Evolutionary conservation across 2,797 vertebrate genomes (phyloP), one percentile per base, ranked within the genome.

Genomic region (Oreonectes daqikongensis): DNA sequence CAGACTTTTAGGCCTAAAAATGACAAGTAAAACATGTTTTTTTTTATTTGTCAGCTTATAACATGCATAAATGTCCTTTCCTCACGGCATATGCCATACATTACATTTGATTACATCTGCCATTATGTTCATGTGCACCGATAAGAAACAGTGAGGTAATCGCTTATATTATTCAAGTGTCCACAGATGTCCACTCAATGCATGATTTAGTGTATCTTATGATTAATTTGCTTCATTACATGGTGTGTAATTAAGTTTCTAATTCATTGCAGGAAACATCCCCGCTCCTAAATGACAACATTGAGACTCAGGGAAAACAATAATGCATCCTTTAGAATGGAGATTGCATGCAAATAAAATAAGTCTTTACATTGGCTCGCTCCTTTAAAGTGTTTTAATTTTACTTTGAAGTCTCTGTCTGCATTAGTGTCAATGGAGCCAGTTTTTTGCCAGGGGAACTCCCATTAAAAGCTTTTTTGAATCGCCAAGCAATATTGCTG

Each of bases 221-320:
- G 86, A 92, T 91, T 90, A 68, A 91, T 91, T 88, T 86, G 77
- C 79, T 81, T 86, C 65, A 79, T 81, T 83, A 85, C 83, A 76
- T 84, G 84, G 81, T 32, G 11, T 75, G 79, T 88, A 89, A 90
- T 91, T 90, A 91, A 84, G 79, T 83, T 61, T 84, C 75, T 83
- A 83, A 88, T 92, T 90, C 85, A 89, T 89, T 86, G 87, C 48
- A 40, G 55, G 77, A 79, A 77, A 77, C 84, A 81, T 86, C 82
- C 79, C 82, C 82, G 53, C 18, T 11, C 12, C 81, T 84, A 88
- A 87, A 89, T 86, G 79, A 81, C 84, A 86, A 86, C 85, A 61
- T 81, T 85, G 42, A 72, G 80, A 78, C 46, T 44, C 18, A 20
- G 7, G 79, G 74, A 81, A 85, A 79, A 87, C 84, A 78, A 87